Evolutionary conservation across 2,797 vertebrate genomes (phyloP).

Genomic region (Macroramphosus scolopax): DNA sequence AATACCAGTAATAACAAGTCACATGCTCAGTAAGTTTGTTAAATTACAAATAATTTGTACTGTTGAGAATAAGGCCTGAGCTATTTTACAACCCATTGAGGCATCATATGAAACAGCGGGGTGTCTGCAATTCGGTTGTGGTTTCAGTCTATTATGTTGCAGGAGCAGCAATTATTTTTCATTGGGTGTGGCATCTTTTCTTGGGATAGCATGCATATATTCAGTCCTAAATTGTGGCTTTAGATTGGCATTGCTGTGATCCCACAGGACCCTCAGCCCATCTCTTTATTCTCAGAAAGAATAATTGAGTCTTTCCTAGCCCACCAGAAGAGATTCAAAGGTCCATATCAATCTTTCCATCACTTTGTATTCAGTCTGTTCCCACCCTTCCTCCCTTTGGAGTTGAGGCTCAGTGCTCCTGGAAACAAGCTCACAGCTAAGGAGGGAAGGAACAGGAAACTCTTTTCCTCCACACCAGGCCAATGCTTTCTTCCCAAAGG

Average conservation of each 20-base stretch:
- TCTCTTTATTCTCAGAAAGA: slow-evolving; percentile 56
- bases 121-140: too few relatives aligned
- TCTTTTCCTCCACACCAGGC: slow-evolving; percentile 36
- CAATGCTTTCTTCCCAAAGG: slow-evolving; percentile 39
- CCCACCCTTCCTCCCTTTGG: slow-evolving; percentile 70
- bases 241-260: slow-evolving; percentile 38
- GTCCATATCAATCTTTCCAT: slow-evolving; percentile 65
- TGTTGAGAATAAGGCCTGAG: too few relatives aligned
- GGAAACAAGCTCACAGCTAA: slow-evolving; percentile 49
- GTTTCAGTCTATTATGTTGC: too few relatives aligned
- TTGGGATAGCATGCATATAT: slow-evolving; percentile 29
- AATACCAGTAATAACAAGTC: too few relatives aligned
- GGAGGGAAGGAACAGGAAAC: slow-evolving; percentile 51
- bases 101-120: too few relatives aligned
- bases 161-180: too few relatives aligned
- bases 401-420: slow-evolving; percentile 51
- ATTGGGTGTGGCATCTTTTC: too few relatives aligned
- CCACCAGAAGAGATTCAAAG: slow-evolving; percentile 67
- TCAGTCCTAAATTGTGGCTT: slow-evolving; percentile 34
- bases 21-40: too few relatives aligned
- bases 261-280: slow-evolving; percentile 51
- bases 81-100: too few relatives aligned
- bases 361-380: slow-evolving; percentile 60
- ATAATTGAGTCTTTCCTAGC: slow-evolving; percentile 58
- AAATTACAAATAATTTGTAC: too few relatives aligned